Conservation (phyloP, 2,113 vertebrate genomes). For the Eulemur rufifrons region DNA sequence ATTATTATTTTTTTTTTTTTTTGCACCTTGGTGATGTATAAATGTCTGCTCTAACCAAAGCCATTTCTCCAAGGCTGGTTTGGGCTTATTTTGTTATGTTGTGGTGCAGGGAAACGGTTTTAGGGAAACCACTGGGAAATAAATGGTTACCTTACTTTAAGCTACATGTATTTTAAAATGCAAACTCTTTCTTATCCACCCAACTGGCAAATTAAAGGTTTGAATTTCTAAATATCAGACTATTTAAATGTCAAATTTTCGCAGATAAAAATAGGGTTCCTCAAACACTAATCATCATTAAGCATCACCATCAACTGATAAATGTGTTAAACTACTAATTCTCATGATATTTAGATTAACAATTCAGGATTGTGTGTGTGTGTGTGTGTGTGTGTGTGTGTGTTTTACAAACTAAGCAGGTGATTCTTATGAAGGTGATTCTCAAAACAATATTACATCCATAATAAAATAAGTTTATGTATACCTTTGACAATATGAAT, state of each 20-base stretch:
- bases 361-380: neutral
- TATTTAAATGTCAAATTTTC: neutral
- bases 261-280: neutral
- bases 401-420: neutral
- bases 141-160: neutral
- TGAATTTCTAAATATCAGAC: constrained; percentile 23
- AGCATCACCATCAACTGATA: neutral
- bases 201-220: neutral
- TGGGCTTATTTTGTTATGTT: neutral
- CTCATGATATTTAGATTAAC: neutral
- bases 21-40: neutral
- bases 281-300: neutral
- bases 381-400: neutral
- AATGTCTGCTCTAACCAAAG: neutral
- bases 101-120: neutral
- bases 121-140: neutral
- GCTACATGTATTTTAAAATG: neutral
- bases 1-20: neutral
- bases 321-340: neutral
- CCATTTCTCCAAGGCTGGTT: neutral
- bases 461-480: neutral
- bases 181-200: neutral
- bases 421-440: neutral
- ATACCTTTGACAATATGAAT: neutral
- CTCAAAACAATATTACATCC: neutral